phyloP scores from a whole-genome alignment of 2,888 invertebrate genomes.

The Tetanocera ferruginea region DNA sequence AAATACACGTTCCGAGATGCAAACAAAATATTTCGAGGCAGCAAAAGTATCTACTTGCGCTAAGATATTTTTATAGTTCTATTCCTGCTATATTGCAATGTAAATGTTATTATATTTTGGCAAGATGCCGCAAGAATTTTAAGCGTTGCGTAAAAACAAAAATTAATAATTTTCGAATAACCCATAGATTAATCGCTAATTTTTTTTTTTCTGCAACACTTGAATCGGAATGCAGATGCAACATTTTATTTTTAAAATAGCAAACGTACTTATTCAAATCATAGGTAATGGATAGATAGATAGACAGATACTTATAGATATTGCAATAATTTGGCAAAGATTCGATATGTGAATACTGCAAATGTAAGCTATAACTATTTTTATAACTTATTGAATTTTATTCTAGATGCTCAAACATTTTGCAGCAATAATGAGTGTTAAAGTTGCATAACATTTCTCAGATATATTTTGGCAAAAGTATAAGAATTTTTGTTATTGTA shows the following conservation, averaged over 20 bases:
- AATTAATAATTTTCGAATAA: constrained; percentile 23
- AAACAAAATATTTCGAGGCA: neutral
- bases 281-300: no score
- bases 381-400: no score
- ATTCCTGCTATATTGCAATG: neutral
- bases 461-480: neutral
- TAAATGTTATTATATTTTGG: constrained; percentile 26
- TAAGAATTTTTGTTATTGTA: neutral
- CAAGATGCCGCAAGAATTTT: constrained; percentile 23
- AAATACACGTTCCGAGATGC: neutral
- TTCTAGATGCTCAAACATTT: no score
- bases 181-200: neutral
- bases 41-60: neutral
- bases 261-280: no score
- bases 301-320: no score
- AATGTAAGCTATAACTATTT: no score
- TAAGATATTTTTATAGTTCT: neutral
- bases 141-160: neutral
- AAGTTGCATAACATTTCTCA: neutral
- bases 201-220: constrained; percentile 20
- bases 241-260: neutral
- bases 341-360: no score
- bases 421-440: no score
- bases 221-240: constrained; percentile 12
- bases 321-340: no score